Evolutionary conservation across 2,797 vertebrate species (phyloP).

Genomic region (Pipistrellus kuhlii): DNA sequence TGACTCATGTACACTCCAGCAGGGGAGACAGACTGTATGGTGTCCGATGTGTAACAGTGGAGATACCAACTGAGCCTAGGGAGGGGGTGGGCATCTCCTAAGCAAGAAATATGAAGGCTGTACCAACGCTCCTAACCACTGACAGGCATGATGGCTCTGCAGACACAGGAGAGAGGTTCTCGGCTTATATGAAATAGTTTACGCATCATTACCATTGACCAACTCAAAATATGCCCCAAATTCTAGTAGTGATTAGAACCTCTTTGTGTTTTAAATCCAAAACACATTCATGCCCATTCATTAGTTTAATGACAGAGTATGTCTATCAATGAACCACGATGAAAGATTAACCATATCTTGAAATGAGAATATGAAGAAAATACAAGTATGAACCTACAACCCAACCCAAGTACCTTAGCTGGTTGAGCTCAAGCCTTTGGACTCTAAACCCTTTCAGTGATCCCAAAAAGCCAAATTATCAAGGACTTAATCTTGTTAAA

Average conservation of each 20-base stretch:
- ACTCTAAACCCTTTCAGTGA: background rate
- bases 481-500: conserved; percentile 42
- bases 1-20: background rate
- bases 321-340: background rate
- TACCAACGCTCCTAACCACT: background rate
- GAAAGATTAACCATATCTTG: background rate
- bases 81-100: background rate
- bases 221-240: background rate
- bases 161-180: background rate
- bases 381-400: background rate
- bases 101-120: background rate
- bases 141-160: background rate
- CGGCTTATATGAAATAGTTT: background rate
- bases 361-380: conserved; percentile 8
- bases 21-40: background rate
- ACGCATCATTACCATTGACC: background rate
- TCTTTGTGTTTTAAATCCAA: background rate
- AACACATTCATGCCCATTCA: background rate
- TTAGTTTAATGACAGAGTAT: background rate
- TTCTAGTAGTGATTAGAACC: background rate
- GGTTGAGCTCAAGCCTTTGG: background rate
- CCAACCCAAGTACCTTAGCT: background rate
- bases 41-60: background rate
- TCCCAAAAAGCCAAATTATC: background rate
- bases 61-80: background rate